Conservation (phyloP, 2,888 invertebrate species). For the Nemotelus nigrinus region DNA sequence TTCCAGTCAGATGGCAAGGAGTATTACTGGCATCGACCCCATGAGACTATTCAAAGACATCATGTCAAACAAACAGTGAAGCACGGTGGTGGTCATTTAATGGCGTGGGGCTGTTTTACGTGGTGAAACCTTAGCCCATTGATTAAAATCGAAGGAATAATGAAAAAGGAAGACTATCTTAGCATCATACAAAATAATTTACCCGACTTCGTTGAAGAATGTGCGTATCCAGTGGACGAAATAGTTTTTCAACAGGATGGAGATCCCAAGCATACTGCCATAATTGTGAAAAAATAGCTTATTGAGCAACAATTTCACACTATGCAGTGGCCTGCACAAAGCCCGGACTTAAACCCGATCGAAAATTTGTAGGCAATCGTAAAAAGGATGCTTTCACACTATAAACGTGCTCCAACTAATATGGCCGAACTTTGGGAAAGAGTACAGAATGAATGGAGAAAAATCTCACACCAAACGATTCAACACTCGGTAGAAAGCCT, state of each 20-base stretch:
- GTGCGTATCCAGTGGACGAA: slow-evolving; percentile 16
- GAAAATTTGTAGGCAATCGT: slow-evolving; percentile 6
- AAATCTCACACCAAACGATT: slow-evolving; percentile 10
- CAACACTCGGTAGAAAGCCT: slow-evolving; percentile 1
- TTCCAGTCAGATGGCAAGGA: slow-evolving; percentile 48
- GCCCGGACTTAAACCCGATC: slow-evolving; percentile 5
- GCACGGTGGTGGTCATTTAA: slow-evolving; percentile 24
- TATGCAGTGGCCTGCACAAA: slow-evolving; percentile 1
- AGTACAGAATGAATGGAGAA: background rate
- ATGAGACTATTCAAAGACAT: slow-evolving; percentile 14
- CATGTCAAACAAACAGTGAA: slow-evolving; percentile 32
- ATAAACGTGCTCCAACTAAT: slow-evolving; percentile 6
- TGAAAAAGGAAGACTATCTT: slow-evolving; percentile 20
- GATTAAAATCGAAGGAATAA: background rate
- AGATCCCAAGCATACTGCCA: no score
- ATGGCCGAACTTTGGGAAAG: slow-evolving; percentile 12
- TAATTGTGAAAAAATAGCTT: slow-evolving; percentile 21
- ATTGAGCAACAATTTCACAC: slow-evolving; percentile 1
- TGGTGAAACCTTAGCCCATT: slow-evolving; percentile 17
- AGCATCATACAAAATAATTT: slow-evolving; percentile 1
- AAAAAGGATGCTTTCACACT: slow-evolving; percentile 7
- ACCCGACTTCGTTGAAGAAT: slow-evolving; percentile 6
- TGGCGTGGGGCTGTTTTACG: slow-evolving; percentile 19
- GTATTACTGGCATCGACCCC: slow-evolving; percentile 36
- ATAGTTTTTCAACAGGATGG: no score